Base-by-base conservation (phyloP, 2,797 vertebrate genomes). In the Natrix natrix region DNA sequence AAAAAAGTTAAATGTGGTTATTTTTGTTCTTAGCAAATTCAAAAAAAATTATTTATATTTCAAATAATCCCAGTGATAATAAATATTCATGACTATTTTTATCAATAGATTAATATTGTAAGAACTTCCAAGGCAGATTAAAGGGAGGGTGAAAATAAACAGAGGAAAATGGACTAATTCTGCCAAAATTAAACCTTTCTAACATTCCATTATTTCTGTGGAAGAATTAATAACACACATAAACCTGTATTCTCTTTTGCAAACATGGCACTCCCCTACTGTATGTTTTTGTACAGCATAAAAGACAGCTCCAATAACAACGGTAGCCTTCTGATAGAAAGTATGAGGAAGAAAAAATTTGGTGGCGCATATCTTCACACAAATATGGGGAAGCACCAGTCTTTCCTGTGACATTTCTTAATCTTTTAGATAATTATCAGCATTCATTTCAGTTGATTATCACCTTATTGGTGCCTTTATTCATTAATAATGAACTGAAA, bases 111-210 rank as follows among this genome's bases (percentile, higher is more conserved):
- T 94, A 32, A 56, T 66, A 56, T 26, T 87, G 83, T 88, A 91
- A 88, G 61, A 92, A 92, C 66, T 88, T 28, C 22, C 37, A 66
- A 55, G 83, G 90, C 28, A 92, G 94, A 89, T 48, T 37, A 86
- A 28, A 87, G 55, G 13, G 22, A 83, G 83, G 93, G 48, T 28
- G 20, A 12, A 87, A 89, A 91, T 69, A 37, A 56, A 20, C 16
- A 56, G 60, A 89, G 32, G 92, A 74, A 13, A 93, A 88, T 59
- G 22, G 91, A 20, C 1, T 56, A 26, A 57, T 16, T 55, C n/a
- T 92, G 91, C 48, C 43, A 54, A 86, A 26, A n/a, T 24, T 54
- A 54, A 61, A 48, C 0, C 4, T 8, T n/a, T 83, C 14, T 54
- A 55, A 55, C n/a, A 55, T 55, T 10, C 63, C 26, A 28, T 63